Percentiles rank a stretch among this genome's conserved stretches.
These are phyloP conservation scores for Drosophila pruinosa DNA, from an alignment of 1,140 invertebrate species.

Conservation along the genomic window DNA sequence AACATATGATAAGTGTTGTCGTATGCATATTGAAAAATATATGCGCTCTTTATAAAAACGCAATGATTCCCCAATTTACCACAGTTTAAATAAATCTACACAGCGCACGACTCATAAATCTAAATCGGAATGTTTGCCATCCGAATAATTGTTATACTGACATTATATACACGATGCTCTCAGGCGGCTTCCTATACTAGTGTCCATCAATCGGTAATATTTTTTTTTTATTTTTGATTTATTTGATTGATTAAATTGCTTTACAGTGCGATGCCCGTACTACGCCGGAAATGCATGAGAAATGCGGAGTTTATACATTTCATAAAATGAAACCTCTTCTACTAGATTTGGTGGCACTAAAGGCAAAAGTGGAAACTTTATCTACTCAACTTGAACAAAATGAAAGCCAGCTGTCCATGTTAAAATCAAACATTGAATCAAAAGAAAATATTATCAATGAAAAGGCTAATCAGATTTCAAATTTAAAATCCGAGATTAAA, in stretches of 20 bases:
- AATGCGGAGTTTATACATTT: constrained; percentile 1
- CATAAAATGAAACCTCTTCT: neutral
- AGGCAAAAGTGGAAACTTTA: neutral
- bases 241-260: neutral
- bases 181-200: neutral
- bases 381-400: no score
- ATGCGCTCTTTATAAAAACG: no score
- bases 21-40: no score
- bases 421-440: no score
- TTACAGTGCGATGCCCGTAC: neutral
- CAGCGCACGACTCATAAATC: neutral
- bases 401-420: no score
- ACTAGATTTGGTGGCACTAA: neutral
- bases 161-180: neutral
- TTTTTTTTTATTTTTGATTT: neutral
- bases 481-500: neutral
- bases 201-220: neutral
- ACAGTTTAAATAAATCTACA: no score
- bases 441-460: no score
- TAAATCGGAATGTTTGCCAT: neutral
- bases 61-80: no score
- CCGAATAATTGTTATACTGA: neutral
- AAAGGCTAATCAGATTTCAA: neutral
- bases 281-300: constrained; percentile 6
- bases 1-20: no score